Base-by-base conservation (phyloP, 2,888 invertebrate genomes). In the Himalopsyche kuldschensis region DNA sequence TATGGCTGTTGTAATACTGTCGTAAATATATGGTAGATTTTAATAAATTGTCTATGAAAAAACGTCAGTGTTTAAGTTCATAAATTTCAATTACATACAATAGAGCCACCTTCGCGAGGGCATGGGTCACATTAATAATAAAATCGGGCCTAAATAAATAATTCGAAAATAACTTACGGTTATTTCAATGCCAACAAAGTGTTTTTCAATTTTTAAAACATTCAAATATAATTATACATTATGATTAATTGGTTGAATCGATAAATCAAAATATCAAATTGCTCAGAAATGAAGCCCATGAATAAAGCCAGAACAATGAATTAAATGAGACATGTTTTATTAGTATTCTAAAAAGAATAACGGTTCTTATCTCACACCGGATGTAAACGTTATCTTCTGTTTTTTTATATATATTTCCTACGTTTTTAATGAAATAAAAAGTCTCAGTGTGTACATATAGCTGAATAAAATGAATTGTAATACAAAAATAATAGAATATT, bases 71-170 rank as follows among this genome's bases (percentile, higher is more conserved):
- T 69, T 82, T 55, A 55, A 77, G 77, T 84, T 75, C 78, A 79
- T 85, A 85, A 85, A 85, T 85, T 83, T 83, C 85, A 85, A 85
- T 85, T 85, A 85, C 69, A 80, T 78, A 78, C 79, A 80, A 80
- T 75, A 35, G 78, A 63, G 79, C 84, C 84, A 85, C 85, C 85
- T 83, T 77, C 79, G 79, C 32, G 75, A 47, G 84, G 84, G 83
- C 85, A 85, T 55, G 79, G 85, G 83, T 78, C 78, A 81, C 48
- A 69, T 78, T 75, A 30, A 78, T 81, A 83, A 79, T 77, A 82
- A 83, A 83, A 32, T 76, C 41, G 41, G 41, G 41, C 76, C 4
- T 76, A 76, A 32, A 76, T 35, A 35, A 35, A 41, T 76, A 76
- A 35, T 76, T 76, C 32, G 30, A 35, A 69, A 69, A 69, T 10